Evolutionary conservation across 2,888 invertebrate genomes (phyloP).

Genomic region (Chalcosyrphus nemorum): DNA sequence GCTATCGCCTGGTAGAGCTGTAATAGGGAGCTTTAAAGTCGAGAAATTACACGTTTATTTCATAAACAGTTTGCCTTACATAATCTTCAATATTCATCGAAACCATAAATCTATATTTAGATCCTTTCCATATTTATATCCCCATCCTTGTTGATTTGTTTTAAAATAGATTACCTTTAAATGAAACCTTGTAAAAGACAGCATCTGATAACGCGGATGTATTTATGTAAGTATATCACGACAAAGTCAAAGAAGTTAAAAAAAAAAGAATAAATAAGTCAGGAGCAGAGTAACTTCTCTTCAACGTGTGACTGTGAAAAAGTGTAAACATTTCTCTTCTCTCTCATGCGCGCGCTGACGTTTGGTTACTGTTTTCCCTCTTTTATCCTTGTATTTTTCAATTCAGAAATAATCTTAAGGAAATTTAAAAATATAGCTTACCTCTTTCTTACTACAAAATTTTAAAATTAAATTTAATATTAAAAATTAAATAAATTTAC

Average conservation of each 20-base stretch:
- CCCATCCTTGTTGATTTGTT: conserved; percentile 9
- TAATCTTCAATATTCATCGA: background rate
- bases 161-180: background rate
- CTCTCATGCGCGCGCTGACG: background rate
- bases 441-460: no score
- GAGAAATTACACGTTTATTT: no score
- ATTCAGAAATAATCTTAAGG: no score
- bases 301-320: background rate
- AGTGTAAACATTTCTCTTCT: conserved; percentile 7
- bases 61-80: no score
- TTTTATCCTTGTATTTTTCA: background rate
- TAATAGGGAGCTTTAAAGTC: no score
- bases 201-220: background rate
- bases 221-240: background rate
- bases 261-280: background rate
- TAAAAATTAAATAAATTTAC: no score
- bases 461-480: no score
- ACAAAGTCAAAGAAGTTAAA: background rate
- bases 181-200: background rate
- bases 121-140: background rate
- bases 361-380: background rate
- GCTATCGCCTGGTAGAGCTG: no score
- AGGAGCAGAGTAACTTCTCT: no score
- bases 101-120: background rate
- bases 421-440: no score